phyloP scores from a whole-genome alignment of 2,888 invertebrate species.

The Hydraecia micacea region DNA sequence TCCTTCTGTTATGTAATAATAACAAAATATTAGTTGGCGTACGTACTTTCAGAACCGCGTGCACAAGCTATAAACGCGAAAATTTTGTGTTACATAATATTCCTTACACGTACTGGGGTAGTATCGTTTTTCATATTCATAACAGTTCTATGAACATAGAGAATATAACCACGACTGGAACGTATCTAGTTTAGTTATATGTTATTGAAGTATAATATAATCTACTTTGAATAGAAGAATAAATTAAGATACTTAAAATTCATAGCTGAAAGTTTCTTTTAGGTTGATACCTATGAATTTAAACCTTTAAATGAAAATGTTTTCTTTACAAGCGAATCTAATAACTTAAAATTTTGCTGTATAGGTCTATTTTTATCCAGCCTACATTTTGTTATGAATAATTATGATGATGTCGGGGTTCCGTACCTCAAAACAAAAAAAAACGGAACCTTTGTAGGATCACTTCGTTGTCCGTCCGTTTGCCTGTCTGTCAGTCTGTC shows the following conservation, averaged over 20 bases:
- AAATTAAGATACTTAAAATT: neutral
- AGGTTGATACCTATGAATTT: too few species aligned
- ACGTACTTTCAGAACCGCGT: neutral
- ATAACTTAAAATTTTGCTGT: neutral
- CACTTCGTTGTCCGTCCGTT: too few species aligned
- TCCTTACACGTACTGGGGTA: conserved; percentile 7
- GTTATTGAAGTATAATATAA: conserved; percentile 1
- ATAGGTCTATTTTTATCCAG: neutral
- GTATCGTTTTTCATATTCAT: conserved; percentile 15
- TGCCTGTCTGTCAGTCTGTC: too few species aligned
- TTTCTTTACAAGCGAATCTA: neutral
- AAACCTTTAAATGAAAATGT: too few species aligned
- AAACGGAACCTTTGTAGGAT: too few species aligned
- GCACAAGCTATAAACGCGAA: neutral
- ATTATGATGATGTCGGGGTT: neutral
- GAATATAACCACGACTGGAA: conserved; percentile 1
- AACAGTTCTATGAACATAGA: conserved; percentile 12
- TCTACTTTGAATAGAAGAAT: neutral
- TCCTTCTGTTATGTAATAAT: neutral
- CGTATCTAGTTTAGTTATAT: neutral
- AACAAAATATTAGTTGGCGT: neutral
- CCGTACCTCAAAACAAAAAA: neutral
- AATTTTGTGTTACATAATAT: conserved; percentile 2
- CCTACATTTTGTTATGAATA: neutral
- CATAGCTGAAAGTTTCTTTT: neutral